These are phyloP conservation scores for Lethocerus indicus DNA, from an alignment of 1,140 invertebrate genomes.

Conservation along the genomic window DNA sequence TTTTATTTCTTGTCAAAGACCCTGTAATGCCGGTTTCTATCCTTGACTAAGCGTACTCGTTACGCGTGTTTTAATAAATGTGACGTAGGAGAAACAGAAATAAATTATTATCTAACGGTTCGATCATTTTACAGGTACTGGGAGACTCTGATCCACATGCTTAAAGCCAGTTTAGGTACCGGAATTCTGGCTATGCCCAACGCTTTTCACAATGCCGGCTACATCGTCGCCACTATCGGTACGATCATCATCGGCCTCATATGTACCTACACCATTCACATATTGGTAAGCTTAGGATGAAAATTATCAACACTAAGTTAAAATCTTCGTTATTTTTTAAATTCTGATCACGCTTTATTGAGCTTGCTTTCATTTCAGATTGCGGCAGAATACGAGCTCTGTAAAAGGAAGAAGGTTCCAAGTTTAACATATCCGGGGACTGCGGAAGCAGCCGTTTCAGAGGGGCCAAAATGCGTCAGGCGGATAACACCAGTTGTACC, in stretches of 20 bases:
- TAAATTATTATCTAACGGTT: neutral
- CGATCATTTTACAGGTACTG: constrained; percentile 36
- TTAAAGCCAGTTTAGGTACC: constrained; percentile 77
- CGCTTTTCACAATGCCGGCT: constrained; percentile 63
- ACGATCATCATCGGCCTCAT: constrained; percentile 50
- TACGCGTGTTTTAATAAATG: neutral
- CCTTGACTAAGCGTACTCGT: neutral
- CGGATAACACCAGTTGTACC: constrained; percentile 32
- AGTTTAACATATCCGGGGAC: constrained; percentile 52
- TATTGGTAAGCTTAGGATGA: constrained; percentile 30
- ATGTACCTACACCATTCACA: constrained; percentile 64
- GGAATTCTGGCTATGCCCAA: constrained; percentile 81
- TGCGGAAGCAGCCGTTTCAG: constrained; percentile 44
- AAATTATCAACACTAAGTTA: neutral
- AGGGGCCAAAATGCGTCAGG: constrained; percentile 34
- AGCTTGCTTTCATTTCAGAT: constrained; percentile 29
- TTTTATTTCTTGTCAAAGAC: neutral
- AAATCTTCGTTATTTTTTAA: neutral
- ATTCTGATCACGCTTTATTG: neutral
- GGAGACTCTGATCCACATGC: constrained; percentile 61
- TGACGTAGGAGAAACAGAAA: too few relatives aligned
- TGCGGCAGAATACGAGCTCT: constrained; percentile 46
- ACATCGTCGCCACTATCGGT: constrained; percentile 43
- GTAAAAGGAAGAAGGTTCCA: constrained; percentile 43
- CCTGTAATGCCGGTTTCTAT: neutral